Evolutionary conservation across 2,797 vertebrate genomes (phyloP), one percentile per base, ranked within the genome.

Genomic region (Salarias fasciatus): DNA sequence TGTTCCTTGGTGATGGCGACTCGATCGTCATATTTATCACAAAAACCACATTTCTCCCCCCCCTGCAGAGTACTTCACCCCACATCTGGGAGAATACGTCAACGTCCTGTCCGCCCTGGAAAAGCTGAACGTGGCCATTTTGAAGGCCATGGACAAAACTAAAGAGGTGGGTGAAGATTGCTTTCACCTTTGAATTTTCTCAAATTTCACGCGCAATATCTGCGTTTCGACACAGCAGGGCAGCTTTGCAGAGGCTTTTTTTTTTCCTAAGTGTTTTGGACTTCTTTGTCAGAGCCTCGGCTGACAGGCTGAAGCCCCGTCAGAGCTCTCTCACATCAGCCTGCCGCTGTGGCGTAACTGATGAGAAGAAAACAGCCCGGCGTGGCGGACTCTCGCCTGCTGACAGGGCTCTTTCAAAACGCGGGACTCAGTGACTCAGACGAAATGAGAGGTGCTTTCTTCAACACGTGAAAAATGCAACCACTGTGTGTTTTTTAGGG

Each of bases 91-190:
- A 3, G 94, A 95, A 77, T 97, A 96, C 9, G 91, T 89, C 76
- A 94, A 92, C 0, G 96, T 97, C 66, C 88, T 98, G 53, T 94
- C 95, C 0, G 94, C 96, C 0, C 86, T 98, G 89, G 95, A 98
- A 69, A 88, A 94, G 2, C 93, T 98, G 57, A 98, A 97, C 41
- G 86, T 93, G 2, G 93, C 95, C 0, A 94, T 98, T 82, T 88
- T 98, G 69, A 91, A 93, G 55, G 96, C 96, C 68, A 97, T 98
- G 96, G 96, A 98, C 72, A 93, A 95, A 88, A 98, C 96, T 72
- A 98, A 98, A 79, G 84, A 94, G 94, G 96, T 98, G 63, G 81
- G 94, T 69, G 57, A 35, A 2, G 43, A 11, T 28, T 2, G 8
- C 29, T 65, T 2, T 24, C 24, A 24, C 18, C 24, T 24, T 24